Percentiles rank a stretch among this genome's conserved stretches.
Conservation (phyloP, 2,797 vertebrate genomes). For the Manis crassicaudata region DNA sequence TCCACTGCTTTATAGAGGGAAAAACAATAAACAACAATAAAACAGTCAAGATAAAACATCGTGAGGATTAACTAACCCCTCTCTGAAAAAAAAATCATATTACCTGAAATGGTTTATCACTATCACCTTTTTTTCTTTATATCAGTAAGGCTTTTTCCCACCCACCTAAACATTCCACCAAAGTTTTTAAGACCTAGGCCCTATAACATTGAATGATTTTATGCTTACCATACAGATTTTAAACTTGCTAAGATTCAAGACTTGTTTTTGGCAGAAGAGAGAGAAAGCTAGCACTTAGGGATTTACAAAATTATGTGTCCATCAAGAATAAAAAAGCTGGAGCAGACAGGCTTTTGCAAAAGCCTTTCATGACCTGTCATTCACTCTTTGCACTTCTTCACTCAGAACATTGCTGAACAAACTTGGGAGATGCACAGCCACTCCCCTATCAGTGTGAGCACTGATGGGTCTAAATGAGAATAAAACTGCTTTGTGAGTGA, state of each 20-base stretch:
- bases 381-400: neutral
- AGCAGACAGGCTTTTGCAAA: constrained; percentile 29
- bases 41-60: neutral
- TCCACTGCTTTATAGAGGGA: neutral
- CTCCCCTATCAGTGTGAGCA: neutral
- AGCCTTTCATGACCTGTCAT: neutral
- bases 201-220: constrained; percentile 29
- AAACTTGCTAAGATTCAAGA: constrained; percentile 15
- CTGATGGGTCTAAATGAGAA: neutral
- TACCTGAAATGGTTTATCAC: neutral
- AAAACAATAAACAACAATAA: neutral
- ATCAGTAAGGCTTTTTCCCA: neutral
- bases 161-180: neutral
- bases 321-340: constrained; percentile 50
- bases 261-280: constrained; percentile 39
- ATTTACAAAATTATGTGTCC: constrained; percentile 25
- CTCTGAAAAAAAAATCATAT: neutral
- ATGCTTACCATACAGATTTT: neutral
- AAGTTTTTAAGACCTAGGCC: neutral
- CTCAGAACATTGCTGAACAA: constrained; percentile 48
- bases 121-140: constrained; percentile 17
- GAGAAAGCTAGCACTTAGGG: neutral
- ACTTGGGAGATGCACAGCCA: neutral
- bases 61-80: neutral
- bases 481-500: neutral